These are phyloP conservation scores for Pachycephus smyrnensis DNA, from an alignment of 2,888 invertebrate genomes.

Conservation along the genomic window DNA sequence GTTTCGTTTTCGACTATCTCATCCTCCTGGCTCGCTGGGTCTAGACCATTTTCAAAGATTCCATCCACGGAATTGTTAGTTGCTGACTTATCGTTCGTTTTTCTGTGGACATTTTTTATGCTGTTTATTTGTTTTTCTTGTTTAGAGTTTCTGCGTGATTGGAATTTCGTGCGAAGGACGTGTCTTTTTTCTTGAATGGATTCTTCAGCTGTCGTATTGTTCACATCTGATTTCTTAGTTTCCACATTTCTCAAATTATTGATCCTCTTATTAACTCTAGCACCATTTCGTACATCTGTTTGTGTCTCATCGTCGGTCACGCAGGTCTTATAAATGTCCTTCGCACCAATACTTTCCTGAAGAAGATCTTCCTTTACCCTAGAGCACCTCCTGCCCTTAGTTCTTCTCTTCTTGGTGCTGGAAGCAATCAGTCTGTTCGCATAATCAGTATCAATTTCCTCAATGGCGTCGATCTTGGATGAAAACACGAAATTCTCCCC, in stretches of 20 bases:
- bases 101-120: not conserved
- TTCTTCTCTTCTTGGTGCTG: constrained; percentile 8
- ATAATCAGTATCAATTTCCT: not conserved
- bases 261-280: not conserved
- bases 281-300: not conserved
- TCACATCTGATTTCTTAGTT: not conserved
- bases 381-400: constrained; percentile 8
- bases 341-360: not conserved
- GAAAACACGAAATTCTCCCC: not conserved
- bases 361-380: constrained; percentile 22
- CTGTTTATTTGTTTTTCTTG: not conserved
- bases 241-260: not conserved
- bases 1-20: not conserved
- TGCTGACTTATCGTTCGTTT: not conserved
- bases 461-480: not conserved
- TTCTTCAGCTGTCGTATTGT: not conserved
- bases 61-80: not conserved
- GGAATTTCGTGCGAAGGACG: not conserved
- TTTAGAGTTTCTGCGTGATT: not conserved
- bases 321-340: not conserved
- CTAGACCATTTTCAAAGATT: not conserved
- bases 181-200: not conserved
- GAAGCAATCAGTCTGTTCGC: not conserved
- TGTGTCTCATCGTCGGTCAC: not conserved
- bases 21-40: not conserved